phyloP scores from a whole-genome alignment of 1,140 invertebrate genomes.

The Idris sp. region DNA sequence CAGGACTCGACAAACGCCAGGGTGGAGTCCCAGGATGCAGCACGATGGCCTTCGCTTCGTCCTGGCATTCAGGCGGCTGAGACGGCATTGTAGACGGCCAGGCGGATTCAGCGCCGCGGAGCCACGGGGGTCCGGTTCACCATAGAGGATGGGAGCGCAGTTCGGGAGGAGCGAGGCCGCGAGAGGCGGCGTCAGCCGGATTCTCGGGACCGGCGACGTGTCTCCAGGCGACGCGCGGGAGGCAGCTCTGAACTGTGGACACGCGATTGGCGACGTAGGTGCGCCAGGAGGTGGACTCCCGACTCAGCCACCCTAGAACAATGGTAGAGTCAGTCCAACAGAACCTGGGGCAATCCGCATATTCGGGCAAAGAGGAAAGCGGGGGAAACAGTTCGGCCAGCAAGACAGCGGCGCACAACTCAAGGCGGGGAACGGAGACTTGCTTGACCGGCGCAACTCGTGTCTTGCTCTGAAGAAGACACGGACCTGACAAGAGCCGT shows the following conservation, averaged over 20 bases:
- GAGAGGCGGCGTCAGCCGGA: slow-evolving; percentile 2
- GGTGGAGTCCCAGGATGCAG: too few species aligned
- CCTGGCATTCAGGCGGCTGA: too few species aligned
- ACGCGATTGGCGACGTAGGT: neutral
- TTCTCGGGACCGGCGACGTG: neutral
- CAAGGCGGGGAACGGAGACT: slow-evolving; percentile 60
- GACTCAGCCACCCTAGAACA: neutral
- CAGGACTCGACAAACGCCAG: too few species aligned
- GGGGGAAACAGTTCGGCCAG: slow-evolving; percentile 46
- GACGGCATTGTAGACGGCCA: too few species aligned
- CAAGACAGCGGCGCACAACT: slow-evolving; percentile 67
- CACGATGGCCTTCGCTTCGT: too few species aligned
- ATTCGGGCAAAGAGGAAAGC: slow-evolving; percentile 3
- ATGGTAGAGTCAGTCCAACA: slow-evolving; percentile 1
- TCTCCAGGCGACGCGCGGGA: neutral
- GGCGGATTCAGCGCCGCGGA: too few species aligned
- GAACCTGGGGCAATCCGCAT: neutral
- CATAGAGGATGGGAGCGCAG: neutral
- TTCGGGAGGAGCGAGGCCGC: neutral
- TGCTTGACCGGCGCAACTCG: slow-evolving; percentile 49
- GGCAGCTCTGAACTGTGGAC: neutral
- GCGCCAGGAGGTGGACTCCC: neutral
- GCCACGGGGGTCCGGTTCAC: slow-evolving; percentile 1
- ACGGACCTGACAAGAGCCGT: slow-evolving; percentile 8
- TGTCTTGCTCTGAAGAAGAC: slow-evolving; percentile 64